phyloP scores from a whole-genome alignment of 2,888 invertebrate species.

The Epinotia bilunana region DNA sequence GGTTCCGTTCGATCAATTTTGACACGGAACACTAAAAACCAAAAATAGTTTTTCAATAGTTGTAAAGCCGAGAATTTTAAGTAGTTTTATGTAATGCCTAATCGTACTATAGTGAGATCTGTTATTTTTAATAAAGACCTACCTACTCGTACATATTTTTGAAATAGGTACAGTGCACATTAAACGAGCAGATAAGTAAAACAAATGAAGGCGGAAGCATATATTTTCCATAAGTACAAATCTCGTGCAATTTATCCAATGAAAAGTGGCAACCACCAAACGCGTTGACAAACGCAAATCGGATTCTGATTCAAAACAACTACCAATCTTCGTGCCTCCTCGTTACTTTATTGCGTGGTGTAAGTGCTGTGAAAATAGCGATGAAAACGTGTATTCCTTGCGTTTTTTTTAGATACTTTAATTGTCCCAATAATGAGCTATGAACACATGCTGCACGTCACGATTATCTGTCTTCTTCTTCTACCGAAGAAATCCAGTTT shows the following conservation, averaged over 20 bases:
- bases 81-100: too few species aligned
- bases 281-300: slow-evolving; percentile 65
- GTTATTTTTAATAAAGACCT: too few species aligned
- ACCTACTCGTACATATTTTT: too few species aligned
- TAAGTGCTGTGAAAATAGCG: slow-evolving; percentile 45
- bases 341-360: slow-evolving; percentile 61
- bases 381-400: too few species aligned
- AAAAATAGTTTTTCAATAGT: too few species aligned
- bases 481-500: not conserved
- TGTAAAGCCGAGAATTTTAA: too few species aligned
- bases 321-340: slow-evolving; percentile 68
- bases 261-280: slow-evolving; percentile 39
- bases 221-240: slow-evolving; percentile 33
- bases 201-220: slow-evolving; percentile 29
- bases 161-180: too few species aligned
- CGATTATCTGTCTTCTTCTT: not conserved
- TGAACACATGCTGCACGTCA: not conserved
- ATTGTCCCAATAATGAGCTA: too few species aligned
- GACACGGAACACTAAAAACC: too few species aligned
- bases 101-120: too few species aligned
- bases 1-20: too few species aligned
- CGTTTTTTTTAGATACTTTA: not conserved
- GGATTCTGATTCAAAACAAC: slow-evolving; percentile 63
- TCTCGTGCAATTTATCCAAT: slow-evolving; percentile 42
- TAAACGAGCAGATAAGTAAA: slow-evolving; percentile 1